Conservation (phyloP, 2,888 invertebrate genomes). For the Thysanoteuthis rhombus region DNA sequence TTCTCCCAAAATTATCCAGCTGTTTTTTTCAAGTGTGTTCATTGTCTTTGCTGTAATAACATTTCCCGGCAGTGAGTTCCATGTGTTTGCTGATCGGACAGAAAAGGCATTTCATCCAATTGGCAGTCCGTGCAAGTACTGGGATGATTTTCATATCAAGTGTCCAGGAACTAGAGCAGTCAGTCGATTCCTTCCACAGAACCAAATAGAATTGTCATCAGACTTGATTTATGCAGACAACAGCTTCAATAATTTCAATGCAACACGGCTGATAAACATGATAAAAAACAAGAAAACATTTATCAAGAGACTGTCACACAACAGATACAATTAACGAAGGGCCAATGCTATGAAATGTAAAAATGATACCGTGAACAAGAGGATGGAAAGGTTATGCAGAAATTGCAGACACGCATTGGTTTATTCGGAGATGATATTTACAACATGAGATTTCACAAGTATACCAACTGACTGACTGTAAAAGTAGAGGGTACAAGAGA, state of each 20-base stretch:
- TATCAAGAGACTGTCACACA: neutral
- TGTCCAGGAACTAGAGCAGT: too few relatives aligned
- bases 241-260: neutral
- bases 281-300: too few relatives aligned
- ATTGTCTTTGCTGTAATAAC: too few relatives aligned
- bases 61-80: too few relatives aligned
- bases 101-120: too few relatives aligned
- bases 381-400: neutral
- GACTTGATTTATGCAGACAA: neutral
- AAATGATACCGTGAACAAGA: neutral
- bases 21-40: too few relatives aligned
- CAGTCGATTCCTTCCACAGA: too few relatives aligned
- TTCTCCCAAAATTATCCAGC: too few relatives aligned
- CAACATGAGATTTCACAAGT: neutral
- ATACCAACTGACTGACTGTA: neutral
- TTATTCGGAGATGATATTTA: neutral
- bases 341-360: neutral
- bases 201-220: neutral
- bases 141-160: too few relatives aligned
- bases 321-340: neutral
- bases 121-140: too few relatives aligned
- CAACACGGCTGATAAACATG: neutral
- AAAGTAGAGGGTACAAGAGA: neutral
- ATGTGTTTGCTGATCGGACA: too few relatives aligned
- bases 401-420: neutral